Percentiles rank a stretch among this genome's conserved stretches.
Conservation (phyloP, 2,888 invertebrate species). For the Diarsia rubi region DNA sequence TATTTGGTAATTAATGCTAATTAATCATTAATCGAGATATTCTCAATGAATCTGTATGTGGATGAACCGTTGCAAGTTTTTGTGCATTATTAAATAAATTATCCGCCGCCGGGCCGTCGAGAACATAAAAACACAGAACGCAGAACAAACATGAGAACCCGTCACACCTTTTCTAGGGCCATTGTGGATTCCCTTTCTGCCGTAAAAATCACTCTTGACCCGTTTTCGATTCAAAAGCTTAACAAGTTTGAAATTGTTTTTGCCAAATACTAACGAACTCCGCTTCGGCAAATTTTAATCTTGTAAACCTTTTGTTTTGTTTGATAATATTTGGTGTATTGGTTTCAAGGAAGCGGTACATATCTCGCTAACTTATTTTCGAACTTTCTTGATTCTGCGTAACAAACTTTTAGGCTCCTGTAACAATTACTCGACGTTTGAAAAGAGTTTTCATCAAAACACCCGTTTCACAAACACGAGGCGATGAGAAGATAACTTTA, state of each 20-base stretch:
- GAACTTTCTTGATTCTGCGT: slow-evolving; percentile 10
- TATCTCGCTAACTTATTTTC: slow-evolving; percentile 1
- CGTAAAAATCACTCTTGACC: slow-evolving; percentile 60
- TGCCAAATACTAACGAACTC: slow-evolving; percentile 41
- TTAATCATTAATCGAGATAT: slow-evolving; percentile 12
- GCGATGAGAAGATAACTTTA: slow-evolving; percentile 21
- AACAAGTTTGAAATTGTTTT: slow-evolving; percentile 44
- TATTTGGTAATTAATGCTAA: slow-evolving; percentile 8
- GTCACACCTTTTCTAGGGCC: slow-evolving; percentile 26
- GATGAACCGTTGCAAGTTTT: background rate
- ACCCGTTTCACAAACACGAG: slow-evolving; percentile 6
- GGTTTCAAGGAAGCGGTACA: slow-evolving; percentile 14
- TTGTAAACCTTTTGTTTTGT: slow-evolving; percentile 40
- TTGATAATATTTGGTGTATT: slow-evolving; percentile 40
- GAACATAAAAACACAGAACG: too few relatives aligned
- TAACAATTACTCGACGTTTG: background rate
- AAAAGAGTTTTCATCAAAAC: background rate
- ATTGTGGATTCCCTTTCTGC: slow-evolving; percentile 23
- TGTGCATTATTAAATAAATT: slow-evolving; percentile 11
- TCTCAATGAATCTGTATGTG: background rate
- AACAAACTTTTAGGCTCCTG: background rate
- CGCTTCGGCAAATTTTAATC: slow-evolving; percentile 27
- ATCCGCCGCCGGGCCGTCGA: background rate
- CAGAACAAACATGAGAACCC: background rate
- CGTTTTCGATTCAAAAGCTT: slow-evolving; percentile 45